Evolutionary conservation across 2,888 invertebrate genomes (phyloP).

Genomic region (Eupithecia pulchellata): DNA sequence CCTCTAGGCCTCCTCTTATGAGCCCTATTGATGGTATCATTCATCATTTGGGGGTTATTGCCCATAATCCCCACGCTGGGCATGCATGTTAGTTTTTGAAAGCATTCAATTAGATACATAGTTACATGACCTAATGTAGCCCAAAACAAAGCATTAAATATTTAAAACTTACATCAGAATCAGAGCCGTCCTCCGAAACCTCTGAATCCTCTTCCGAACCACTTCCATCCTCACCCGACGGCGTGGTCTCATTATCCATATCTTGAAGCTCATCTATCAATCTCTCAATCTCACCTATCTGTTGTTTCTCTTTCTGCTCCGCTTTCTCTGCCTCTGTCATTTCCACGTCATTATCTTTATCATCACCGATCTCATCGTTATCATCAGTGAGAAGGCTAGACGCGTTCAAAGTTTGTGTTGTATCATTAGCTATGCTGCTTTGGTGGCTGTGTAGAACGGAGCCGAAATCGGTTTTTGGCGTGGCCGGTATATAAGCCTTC

Average conservation of each 20-base stretch:
- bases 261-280: constrained; percentile 31
- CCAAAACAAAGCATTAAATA: neutral
- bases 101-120: neutral
- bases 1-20: too few relatives aligned
- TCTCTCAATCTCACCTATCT: constrained; percentile 70
- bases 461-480: constrained; percentile 59
- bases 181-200: neutral
- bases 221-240: neutral
- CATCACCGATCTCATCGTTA: constrained; percentile 56
- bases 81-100: neutral
- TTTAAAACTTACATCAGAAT: neutral
- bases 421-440: constrained; percentile 57
- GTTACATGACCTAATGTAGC: neutral
- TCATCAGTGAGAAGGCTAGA: constrained; percentile 77
- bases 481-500: constrained; percentile 19
- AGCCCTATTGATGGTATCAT: too few relatives aligned
- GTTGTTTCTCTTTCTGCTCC: constrained; percentile 71
- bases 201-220: neutral
- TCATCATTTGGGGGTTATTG: too few relatives aligned
- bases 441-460: constrained; percentile 66
- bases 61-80: too few relatives aligned
- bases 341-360: constrained; percentile 51
- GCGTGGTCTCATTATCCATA: neutral
- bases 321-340: constrained; percentile 41
- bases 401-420: constrained; percentile 48